Conservation (phyloP, 2,797 vertebrate species). For the Uromys caudimaculatus region DNA sequence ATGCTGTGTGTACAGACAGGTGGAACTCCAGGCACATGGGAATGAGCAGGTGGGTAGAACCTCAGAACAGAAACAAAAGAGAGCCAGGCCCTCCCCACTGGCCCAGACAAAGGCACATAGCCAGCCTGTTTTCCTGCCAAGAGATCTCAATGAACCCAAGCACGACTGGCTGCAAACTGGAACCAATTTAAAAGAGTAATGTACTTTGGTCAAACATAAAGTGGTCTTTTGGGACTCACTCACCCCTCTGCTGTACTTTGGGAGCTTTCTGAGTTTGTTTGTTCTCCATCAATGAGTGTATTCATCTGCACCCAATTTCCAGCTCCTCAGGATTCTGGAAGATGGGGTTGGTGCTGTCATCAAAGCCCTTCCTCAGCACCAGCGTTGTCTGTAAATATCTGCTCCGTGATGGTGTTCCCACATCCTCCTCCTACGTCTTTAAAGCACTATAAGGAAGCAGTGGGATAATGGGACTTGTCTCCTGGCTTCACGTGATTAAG, state of each 20-base stretch:
- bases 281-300: not conserved
- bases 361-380: not conserved
- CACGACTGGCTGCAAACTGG: not conserved
- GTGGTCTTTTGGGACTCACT: not conserved
- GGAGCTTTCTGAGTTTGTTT: not conserved
- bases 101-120: not conserved
- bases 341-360: not conserved
- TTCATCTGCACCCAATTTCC: not conserved
- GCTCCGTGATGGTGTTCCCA: not conserved
- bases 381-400: not conserved
- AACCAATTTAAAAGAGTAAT: conserved; percentile 22
- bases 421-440: not conserved
- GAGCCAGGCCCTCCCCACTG: not conserved
- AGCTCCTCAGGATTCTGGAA: not conserved
- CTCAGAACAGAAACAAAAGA: not conserved
- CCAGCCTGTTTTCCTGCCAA: not conserved
- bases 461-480: not conserved
- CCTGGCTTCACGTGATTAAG: not conserved
- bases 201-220: conserved; percentile 16
- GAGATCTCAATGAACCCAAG: not conserved
- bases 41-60: not conserved
- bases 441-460: not conserved
- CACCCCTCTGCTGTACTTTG: not conserved
- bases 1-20: not conserved
- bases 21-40: not conserved